Base-by-base conservation (phyloP, 1,140 invertebrate genomes). In the Drosophila arawakana region DNA sequence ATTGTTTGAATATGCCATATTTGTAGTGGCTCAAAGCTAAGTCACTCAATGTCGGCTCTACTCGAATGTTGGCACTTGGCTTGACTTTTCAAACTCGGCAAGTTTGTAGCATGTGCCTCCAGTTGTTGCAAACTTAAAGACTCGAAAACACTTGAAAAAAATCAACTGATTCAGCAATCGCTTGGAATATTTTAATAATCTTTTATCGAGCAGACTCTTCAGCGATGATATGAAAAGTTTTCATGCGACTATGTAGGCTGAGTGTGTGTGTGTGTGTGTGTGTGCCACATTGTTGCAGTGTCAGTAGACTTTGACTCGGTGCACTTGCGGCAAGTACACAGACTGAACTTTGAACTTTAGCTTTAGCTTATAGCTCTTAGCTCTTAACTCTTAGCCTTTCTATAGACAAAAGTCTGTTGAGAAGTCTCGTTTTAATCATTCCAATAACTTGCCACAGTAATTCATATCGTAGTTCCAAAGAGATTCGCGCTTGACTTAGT, bases 101-200 rank as follows among this genome's bases (percentile, higher is more conserved):
- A 78, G 73, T 82, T 35, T 34, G 25, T 30, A 25, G 47, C 25
- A 41, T 41, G 39, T 47, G 44, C 44, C 44, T 7, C 44, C n/a
- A 47, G 18, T 21, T 39, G 52, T 55, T 15, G 52, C 52, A 55
- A 55, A 8, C 65, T 69, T 52, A 70, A 57, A 61, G 57, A 18
- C 41, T 13, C 44, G 25, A 34, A 55, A 78, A 65, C 66, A 84
- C 81, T 85, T 82, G 79, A 84, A 39, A 70, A 81, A 41, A 41
- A 39, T 39, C 25, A 84, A 85, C 81, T 81, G 78, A 66, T 78
- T 69, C 74, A 74, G 74, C 78, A 80, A 73, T 89, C 84, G 80
- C 68, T 89, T 80, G 80, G 77, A 84, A 84, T 78, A 88, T 84
- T 88, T 88, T 88, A 88, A 88, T 88, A 88, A 89, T 88, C 83